phyloP scores from a whole-genome alignment of 2,888 invertebrate genomes.

The Mimumesa dahlbomi region DNA sequence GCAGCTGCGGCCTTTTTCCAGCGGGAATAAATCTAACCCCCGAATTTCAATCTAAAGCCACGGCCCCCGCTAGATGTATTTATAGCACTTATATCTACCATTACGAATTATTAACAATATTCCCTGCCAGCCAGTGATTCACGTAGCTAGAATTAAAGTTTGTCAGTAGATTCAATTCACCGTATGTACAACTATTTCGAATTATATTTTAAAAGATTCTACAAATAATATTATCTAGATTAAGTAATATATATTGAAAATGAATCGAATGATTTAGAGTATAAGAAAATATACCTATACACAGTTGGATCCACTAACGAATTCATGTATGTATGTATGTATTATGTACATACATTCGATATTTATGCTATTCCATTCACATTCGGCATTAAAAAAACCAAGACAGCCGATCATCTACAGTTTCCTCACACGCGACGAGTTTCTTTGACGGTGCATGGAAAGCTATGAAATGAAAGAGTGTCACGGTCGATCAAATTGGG shows the following conservation, averaged over 20 bases:
- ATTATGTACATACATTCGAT: no score
- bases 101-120: conserved; percentile 16
- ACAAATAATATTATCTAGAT: no score
- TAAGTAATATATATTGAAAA: no score
- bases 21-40: conserved; percentile 42
- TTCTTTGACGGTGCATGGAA: conserved; percentile 27
- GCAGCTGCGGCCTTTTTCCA: conserved; percentile 58
- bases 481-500: conserved; percentile 69
- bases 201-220: no score
- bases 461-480: conserved; percentile 64
- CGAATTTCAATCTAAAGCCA: conserved; percentile 25
- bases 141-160: neutral
- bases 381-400: neutral
- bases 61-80: neutral
- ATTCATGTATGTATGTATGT: no score
- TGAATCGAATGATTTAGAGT: no score
- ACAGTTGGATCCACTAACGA: no score
- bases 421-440: conserved; percentile 36
- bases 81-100: neutral
- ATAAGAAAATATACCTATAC: no score
- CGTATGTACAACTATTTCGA: no score
- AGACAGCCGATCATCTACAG: conserved; percentile 13
- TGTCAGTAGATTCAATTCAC: no score
- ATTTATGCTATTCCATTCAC: conserved; percentile 20
- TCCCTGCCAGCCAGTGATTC: neutral